Conservation (phyloP, 1,140 invertebrate genomes). For the Cotesia vestalis region DNA sequence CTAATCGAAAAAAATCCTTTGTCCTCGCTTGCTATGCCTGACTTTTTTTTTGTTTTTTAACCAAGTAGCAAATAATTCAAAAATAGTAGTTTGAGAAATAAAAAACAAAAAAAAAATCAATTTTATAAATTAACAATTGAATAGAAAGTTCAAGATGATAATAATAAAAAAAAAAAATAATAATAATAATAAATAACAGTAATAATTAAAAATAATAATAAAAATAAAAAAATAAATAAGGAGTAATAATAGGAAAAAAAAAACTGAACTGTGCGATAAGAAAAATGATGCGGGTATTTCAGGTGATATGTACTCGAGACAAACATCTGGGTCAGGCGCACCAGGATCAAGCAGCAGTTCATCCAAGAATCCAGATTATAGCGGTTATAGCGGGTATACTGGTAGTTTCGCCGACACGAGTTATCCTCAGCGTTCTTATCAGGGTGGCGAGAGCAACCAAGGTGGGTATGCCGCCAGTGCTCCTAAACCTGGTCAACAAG, state of each 20-base stretch:
- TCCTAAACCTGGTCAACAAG: conserved; percentile 68
- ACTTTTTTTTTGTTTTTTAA: conserved; percentile 33
- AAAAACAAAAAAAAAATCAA: conserved; percentile 4
- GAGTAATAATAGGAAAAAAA: background rate
- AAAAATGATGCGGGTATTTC: conserved; percentile 43
- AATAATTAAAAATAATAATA: background rate
- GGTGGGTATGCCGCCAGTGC: conserved; percentile 69
- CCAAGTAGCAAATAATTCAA: conserved; percentile 30
- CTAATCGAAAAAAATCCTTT: conserved; percentile 39
- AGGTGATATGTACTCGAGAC: conserved; percentile 70
- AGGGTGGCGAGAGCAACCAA: conserved; percentile 66
- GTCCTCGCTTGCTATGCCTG: conserved; percentile 38
- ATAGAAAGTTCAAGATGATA: too few species aligned
- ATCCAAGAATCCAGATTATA: conserved; percentile 63
- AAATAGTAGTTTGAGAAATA: conserved; percentile 37
- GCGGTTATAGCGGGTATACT: conserved; percentile 65
- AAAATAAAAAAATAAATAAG: conserved; percentile 20
- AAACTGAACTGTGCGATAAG: too few species aligned
- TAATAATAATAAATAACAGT: too few species aligned
- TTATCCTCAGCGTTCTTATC: conserved; percentile 66
- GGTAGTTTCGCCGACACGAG: conserved; percentile 65
- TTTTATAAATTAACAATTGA: too few species aligned
- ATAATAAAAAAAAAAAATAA: too few species aligned
- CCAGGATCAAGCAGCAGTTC: conserved; percentile 67
- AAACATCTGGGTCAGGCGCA: conserved; percentile 65